A percentile compares a stretch with the other conserved stretches of the same genome.
phyloP scores from a whole-genome alignment of 2,888 invertebrate genomes.

The Unio pictorum region DNA sequence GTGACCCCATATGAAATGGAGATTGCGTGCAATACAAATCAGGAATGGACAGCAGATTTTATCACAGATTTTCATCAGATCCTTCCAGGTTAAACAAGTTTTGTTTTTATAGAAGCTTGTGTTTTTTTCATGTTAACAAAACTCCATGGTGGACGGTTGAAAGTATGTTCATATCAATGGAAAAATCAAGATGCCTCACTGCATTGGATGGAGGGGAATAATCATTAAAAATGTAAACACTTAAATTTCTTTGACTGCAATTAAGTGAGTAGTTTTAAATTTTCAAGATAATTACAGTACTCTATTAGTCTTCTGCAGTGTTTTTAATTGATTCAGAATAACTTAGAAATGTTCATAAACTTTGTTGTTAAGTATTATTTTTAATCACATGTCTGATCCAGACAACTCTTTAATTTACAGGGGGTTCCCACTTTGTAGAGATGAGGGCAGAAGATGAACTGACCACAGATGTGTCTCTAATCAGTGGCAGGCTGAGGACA shows the following conservation, averaged over 20 bases:
- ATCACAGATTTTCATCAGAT: slow-evolving; percentile 84
- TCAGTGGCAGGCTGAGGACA: slow-evolving; percentile 78
- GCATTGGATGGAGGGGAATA: too few relatives aligned
- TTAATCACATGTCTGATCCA: too few relatives aligned
- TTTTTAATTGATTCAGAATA: too few relatives aligned
- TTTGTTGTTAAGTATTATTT: too few relatives aligned
- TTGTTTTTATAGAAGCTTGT: not conserved
- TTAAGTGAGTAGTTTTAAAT: too few relatives aligned
- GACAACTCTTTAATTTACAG: slow-evolving; percentile 9
- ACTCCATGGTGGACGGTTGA: not conserved
- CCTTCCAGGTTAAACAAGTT: slow-evolving; percentile 75
- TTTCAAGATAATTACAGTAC: too few relatives aligned
- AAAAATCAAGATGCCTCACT: too few relatives aligned
- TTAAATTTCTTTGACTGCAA: slow-evolving; percentile 1
- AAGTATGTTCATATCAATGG: not conserved
- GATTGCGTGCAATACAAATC: slow-evolving; percentile 76
- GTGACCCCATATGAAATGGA: slow-evolving; percentile 95
- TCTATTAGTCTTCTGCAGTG: too few relatives aligned
- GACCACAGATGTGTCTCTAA: slow-evolving; percentile 63
- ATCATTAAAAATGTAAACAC: not conserved
- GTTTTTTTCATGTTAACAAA: not conserved
- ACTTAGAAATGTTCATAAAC: too few relatives aligned
- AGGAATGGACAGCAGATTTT: slow-evolving; percentile 75
- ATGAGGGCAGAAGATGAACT: slow-evolving; percentile 14
- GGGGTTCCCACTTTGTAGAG: slow-evolving; percentile 28